Evolutionary conservation across 2,797 vertebrate genomes (phyloP).

Genomic region (Hippopotamyrus pictus): DNA sequence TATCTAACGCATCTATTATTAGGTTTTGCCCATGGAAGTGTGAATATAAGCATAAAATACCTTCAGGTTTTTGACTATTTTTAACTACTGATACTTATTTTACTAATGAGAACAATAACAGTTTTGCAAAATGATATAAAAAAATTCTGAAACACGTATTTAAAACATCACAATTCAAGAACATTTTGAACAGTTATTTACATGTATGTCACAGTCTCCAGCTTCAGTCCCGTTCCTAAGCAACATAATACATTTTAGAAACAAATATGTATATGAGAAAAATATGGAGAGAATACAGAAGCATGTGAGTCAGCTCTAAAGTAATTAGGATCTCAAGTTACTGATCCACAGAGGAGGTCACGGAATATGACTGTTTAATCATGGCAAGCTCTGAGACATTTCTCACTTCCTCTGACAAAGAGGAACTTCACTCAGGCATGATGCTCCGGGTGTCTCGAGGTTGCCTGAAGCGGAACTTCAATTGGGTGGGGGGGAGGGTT

Average conservation of each 20-base stretch:
- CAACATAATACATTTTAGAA: background rate
- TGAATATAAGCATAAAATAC: background rate
- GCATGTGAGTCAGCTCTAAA: background rate
- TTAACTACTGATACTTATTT: background rate
- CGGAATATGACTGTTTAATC: background rate
- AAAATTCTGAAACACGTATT: background rate
- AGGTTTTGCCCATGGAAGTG: background rate
- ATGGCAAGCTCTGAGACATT: conserved; percentile 25
- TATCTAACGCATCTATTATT: background rate
- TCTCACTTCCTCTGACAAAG: conserved; percentile 47
- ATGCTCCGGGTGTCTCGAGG: conserved; percentile 22
- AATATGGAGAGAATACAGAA: background rate
- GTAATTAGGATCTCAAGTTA: background rate
- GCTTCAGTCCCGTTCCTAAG: background rate
- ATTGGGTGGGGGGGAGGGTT: conserved; percentile 37
- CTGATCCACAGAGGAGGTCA: background rate
- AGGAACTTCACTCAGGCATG: conserved; percentile 26
- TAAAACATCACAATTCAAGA: background rate
- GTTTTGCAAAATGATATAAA: background rate
- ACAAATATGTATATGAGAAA: background rate
- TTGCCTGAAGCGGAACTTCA: conserved; percentile 49
- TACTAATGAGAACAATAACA: background rate
- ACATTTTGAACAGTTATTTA: background rate
- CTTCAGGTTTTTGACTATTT: background rate
- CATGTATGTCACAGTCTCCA: background rate